Base-by-base conservation (phyloP, 2,797 vertebrate genomes). In the Picus viridis region DNA sequence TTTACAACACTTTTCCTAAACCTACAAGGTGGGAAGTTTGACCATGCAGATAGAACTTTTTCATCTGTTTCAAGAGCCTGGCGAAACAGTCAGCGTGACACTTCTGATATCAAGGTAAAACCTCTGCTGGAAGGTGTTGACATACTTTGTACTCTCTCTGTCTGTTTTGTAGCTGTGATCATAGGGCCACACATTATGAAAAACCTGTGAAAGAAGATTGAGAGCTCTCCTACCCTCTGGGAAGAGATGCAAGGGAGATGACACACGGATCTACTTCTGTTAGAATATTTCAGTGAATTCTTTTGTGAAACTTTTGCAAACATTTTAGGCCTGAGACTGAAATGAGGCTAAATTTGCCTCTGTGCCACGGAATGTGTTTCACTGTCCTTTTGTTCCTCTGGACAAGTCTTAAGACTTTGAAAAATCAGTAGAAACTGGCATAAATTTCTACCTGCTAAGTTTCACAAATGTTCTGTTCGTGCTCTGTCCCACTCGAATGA, bases 11-110 rank as follows among this genome's bases (percentile, higher is more conserved):
- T 99, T 93, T 99, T 99, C 96, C 98, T 99, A 16, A 99, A 99
- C 98, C 98, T 99, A 68, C 99, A 99, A 99, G 99, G 99, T 94
- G 99, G 99, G 34, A 99, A 99, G 96, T 99, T 99, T 97, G 99
- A 99, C 96, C 99, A 99, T 19, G 99, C 99, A 36, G 99, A 99
- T 82, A 98, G 99, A 96, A 98, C 99, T 5, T 99, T 99, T 97
- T 99, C 99, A 20, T 99, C 99, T 5, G 88, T 99, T 97, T 98
- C 99, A 85, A 98, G 99, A 95, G 99, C 99, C 1, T 99, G 99
- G 99, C 98, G 99, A 92, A 99, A 99, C 93, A 99, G 98, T 97
- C 99, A 99, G 95, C 98, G 99, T 90, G 99, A 99, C 97, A 99
- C 99, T 6, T 99, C 99, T 54, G 99, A 99, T 81, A 99, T 99